Conservation (phyloP, 35 echinoderm and acorn worm species). For the Apostichopus parvimensis region DNA sequence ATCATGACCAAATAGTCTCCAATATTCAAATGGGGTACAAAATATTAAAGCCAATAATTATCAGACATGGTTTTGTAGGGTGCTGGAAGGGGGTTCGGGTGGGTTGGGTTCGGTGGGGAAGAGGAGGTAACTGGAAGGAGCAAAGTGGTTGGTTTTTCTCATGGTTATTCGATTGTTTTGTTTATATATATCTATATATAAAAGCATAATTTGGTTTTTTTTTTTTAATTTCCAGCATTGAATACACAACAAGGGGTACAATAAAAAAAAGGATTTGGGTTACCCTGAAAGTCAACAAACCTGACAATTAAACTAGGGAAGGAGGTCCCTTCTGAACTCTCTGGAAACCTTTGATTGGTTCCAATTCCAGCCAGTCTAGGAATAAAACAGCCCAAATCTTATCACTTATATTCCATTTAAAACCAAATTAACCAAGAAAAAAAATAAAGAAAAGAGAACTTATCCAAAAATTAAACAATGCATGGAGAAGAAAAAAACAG, state of each 20-base stretch:
- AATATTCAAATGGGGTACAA: too few species aligned
- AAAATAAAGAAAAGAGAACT: not conserved
- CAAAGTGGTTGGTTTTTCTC: conserved; percentile 4
- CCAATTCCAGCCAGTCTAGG: conserved; percentile 31
- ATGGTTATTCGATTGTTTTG: not conserved
- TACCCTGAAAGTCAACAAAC: conserved; percentile 5
- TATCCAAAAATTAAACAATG: not conserved
- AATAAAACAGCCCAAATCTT: conserved; percentile 30
- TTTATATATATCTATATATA: not conserved
- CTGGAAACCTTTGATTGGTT: conserved; percentile 32
- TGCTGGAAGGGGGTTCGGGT: too few species aligned
- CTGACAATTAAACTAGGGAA: conserved; percentile 43
- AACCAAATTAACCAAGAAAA: not conserved
- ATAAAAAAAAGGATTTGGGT: not conserved
- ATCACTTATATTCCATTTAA: too few species aligned
- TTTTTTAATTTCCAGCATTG: not conserved
- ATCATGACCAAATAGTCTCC: too few species aligned
- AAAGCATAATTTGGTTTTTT: not conserved
- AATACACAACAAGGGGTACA: not conserved
- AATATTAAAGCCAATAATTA: too few species aligned
- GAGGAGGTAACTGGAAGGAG: not conserved
- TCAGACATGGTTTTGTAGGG: too few species aligned
- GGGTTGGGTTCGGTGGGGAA: too few species aligned
- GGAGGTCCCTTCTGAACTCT: conserved; percentile 40
- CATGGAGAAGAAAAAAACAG: not conserved